A percentile compares a stretch with the other conserved stretches of the same genome.
Conservation (phyloP, 1,140 invertebrate genomes). For the Brachionus calyciflorus region DNA sequence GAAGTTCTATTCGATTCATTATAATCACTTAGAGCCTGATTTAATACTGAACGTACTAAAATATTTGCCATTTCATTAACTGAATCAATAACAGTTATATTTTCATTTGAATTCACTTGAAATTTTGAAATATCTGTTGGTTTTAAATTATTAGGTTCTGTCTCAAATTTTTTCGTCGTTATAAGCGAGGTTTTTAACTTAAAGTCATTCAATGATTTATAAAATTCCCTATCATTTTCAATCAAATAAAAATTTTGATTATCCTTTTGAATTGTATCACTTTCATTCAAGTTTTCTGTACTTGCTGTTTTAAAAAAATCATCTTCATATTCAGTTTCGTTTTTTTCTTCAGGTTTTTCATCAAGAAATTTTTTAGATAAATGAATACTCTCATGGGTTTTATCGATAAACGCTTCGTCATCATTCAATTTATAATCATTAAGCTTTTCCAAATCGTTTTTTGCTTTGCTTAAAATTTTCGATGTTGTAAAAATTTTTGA, state of each 20-base stretch:
- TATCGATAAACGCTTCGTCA: not conserved
- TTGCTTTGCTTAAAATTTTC: constrained; percentile 43
- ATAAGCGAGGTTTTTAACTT: constrained; percentile 13
- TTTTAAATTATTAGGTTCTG: not conserved
- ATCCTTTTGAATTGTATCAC: not conserved
- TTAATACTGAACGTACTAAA: constrained; percentile 6
- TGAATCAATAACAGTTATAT: constrained; percentile 11
- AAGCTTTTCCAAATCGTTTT: constrained; percentile 36
- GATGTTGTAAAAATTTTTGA: no score
- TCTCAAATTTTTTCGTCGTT: not conserved
- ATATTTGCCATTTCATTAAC: constrained; percentile 39
- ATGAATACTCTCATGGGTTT: not conserved
- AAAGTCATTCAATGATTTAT: not conserved
- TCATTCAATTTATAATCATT: constrained; percentile 6
- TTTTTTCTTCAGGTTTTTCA: not conserved
- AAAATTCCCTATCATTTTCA: constrained; percentile 20
- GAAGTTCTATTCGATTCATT: constrained; percentile 7
- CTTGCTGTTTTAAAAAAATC: not conserved
- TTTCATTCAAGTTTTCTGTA: not conserved
- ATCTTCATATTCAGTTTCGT: not conserved
- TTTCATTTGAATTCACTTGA: not conserved
- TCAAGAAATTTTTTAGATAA: not conserved
- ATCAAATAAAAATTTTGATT: constrained; percentile 6
- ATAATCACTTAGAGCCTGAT: constrained; percentile 13
- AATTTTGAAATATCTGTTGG: no score